These are phyloP conservation scores for Crypturellus undulatus DNA, from an alignment of 2,113 vertebrate species.

Conservation along the genomic window DNA sequence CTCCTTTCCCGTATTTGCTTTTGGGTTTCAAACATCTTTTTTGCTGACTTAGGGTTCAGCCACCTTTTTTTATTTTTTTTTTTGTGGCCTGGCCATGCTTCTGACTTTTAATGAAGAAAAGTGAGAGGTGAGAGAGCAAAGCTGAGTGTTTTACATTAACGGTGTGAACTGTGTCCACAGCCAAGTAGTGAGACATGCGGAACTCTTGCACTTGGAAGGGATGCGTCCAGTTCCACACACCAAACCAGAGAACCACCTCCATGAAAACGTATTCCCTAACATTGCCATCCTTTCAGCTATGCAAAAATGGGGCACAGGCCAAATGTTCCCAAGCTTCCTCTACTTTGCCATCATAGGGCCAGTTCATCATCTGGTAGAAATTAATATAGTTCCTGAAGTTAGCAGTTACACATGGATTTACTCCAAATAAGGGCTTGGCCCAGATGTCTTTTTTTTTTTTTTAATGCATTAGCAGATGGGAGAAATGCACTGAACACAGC, in stretches of 20 bases:
- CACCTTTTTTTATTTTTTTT: not conserved
- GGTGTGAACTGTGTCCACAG: not conserved
- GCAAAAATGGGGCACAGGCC: not conserved
- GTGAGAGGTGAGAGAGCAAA: slow-evolving; percentile 35
- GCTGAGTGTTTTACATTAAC: slow-evolving; percentile 11
- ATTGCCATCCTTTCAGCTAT: not conserved
- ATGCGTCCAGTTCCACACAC: accelerated
- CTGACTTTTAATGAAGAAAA: slow-evolving; percentile 29
- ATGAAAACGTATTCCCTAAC: accelerated
- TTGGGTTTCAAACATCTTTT: not conserved
- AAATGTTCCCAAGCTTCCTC: not conserved
- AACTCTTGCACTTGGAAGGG: not conserved
- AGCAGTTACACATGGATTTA: slow-evolving; percentile 4
- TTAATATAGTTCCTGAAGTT: not conserved
- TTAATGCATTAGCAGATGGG: slow-evolving; percentile 37
- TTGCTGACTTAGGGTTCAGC: not conserved
- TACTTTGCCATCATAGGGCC: not conserved
- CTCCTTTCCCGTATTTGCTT: not conserved
- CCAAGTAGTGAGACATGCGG: not conserved
- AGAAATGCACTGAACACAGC: not conserved
- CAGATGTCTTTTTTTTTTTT: not conserved
- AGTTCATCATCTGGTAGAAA: not conserved
- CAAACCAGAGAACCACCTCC: not conserved
- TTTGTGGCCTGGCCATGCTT: not conserved
- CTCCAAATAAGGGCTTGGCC: slow-evolving; percentile 12